phyloP scores from a whole-genome alignment of 1,140 invertebrate genomes.

The Hylyphantes graminicola region DNA sequence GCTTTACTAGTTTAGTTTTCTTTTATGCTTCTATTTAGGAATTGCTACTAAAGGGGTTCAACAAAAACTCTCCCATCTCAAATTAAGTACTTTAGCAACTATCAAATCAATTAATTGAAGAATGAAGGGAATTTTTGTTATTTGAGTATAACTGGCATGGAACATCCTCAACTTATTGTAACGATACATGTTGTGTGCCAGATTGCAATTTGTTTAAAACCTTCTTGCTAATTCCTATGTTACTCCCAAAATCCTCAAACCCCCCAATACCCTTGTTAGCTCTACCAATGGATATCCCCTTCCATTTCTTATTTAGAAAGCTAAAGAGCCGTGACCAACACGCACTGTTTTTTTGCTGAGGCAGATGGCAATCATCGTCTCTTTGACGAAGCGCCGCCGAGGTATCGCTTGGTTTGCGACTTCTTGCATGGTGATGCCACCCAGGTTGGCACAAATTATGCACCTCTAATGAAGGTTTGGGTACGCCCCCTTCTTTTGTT shows the following conservation, averaged over 20 bases:
- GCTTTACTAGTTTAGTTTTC: too few relatives aligned
- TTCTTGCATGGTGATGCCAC: constrained; percentile 57
- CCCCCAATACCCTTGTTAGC: not conserved
- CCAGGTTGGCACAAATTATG: constrained; percentile 51
- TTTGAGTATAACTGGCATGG: too few relatives aligned
- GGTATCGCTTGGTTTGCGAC: constrained; percentile 10
- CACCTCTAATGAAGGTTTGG: constrained; percentile 44
- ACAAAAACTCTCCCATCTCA: too few relatives aligned
- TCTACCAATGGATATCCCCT: too few relatives aligned
- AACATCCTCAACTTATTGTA: too few relatives aligned
- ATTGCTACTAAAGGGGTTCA: too few relatives aligned
- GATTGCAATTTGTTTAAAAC: too few relatives aligned
- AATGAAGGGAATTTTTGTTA: too few relatives aligned
- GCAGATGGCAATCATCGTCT: constrained; percentile 19
- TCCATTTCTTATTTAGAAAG: not conserved
- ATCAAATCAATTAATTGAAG: too few relatives aligned
- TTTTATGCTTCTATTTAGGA: too few relatives aligned
- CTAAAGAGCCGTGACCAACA: constrained; percentile 34
- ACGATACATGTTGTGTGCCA: too few relatives aligned
- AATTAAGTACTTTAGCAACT: too few relatives aligned
- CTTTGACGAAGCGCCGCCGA: constrained; percentile 49
- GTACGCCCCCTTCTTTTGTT: constrained; percentile 29
- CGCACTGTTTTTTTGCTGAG: not conserved
- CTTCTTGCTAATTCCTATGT: not conserved
- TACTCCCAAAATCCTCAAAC: not conserved